Base-by-base conservation (phyloP, 37 sponge, comb jelly and placozoan species). In the Cladorhizidae sp. region DNA sequence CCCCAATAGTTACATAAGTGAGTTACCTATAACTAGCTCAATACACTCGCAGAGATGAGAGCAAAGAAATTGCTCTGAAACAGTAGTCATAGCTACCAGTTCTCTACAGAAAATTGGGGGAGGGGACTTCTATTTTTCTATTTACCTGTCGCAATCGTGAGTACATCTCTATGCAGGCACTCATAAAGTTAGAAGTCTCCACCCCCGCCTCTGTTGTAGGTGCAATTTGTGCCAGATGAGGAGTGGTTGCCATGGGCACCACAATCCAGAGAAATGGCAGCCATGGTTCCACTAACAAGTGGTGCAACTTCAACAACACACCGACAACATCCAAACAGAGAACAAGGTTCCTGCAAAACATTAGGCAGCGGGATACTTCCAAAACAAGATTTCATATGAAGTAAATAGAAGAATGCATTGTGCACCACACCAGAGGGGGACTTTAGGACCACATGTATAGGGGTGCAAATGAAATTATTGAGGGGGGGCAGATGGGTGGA, bases 71-170 rank as follows among this genome's bases (percentile, higher is more conserved):
- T n/a, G n/a, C n/a, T n/a, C n/a, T n/a, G n/a, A n/a, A n/a, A n/a
- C n/a, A n/a, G n/a, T n/a, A n/a, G n/a, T n/a, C n/a, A n/a, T n/a
- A n/a, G n/a, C n/a, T n/a, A n/a, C n/a, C n/a, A n/a, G n/a, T n/a
- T n/a, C n/a, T n/a, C n/a, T n/a, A n/a, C n/a, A n/a, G n/a, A n/a
- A n/a, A n/a, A n/a, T n/a, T n/a, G n/a, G n/a, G n/a, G n/a, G n/a
- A n/a, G n/a, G n/a, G n/a, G 64, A 25, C 2, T 29, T 22, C 49
- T 12, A 45, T 5, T 45, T 58, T 25, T 21, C 14, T 25, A 18
- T 36, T 31, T 67, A 79, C 87, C 75, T 86, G 87, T 67, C 75
- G 62, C 25, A 86, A 74, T 69, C 80, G 79, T 31, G 80, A 25
- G 55, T 80, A 86, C 0, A 43, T 65, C 22, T 54, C 0, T 17